A percentile compares a stretch with the other conserved stretches of the same genome.
Conservation (phyloP, 2,113 vertebrate species). For the Willisornis vidua region DNA sequence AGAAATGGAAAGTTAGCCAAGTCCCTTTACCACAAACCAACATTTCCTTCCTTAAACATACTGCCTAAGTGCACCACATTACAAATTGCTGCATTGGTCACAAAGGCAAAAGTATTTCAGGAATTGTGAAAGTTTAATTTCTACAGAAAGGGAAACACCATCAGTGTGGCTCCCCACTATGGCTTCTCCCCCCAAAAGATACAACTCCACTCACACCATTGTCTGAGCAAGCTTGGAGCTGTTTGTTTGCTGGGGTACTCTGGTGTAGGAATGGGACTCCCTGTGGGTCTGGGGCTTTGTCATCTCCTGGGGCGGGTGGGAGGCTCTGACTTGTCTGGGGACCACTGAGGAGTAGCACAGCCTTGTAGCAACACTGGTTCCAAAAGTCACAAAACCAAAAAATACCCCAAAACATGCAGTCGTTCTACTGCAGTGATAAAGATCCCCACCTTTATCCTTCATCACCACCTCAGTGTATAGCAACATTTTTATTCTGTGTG, state of each 20-base stretch:
- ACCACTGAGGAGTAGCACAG: rapidly evolving
- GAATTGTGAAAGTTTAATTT: neutral
- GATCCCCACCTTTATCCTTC: neutral
- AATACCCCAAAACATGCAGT: rapidly evolving
- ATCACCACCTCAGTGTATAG: neutral
- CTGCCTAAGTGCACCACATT: neutral
- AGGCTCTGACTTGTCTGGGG: neutral
- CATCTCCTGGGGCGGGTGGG: neutral
- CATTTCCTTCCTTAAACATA: neutral
- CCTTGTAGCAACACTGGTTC: neutral
- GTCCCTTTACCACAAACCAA: neutral
- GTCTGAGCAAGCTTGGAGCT: neutral
- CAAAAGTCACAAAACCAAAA: neutral
- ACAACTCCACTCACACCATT: rapidly evolving
- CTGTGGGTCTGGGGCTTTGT: neutral
- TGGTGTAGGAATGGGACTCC: neutral
- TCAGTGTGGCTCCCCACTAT: neutral
- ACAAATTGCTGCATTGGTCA: neutral
- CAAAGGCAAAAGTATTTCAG: neutral
- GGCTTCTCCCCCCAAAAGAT: neutral
- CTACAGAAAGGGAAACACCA: neutral
- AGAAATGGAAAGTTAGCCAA: neutral
- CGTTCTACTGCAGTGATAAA: neutral
- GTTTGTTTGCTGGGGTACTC: neutral
- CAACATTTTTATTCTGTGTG: neutral